Evolutionary conservation across 2,113 vertebrate genomes (phyloP).

Genomic region (Nematolebias whitei): DNA sequence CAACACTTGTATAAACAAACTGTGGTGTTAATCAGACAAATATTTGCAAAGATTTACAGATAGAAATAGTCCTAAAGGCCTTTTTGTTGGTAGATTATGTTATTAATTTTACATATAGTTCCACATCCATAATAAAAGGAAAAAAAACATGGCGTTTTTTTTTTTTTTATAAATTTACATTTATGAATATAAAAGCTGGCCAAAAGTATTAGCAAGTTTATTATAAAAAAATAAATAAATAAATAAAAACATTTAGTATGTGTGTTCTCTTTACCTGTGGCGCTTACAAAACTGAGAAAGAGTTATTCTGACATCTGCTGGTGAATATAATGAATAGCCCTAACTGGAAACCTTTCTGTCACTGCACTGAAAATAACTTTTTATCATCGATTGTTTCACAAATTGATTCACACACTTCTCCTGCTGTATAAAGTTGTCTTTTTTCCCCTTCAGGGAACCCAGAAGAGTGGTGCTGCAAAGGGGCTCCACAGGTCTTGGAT

Average conservation of each 20-base stretch:
- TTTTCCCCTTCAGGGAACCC: constrained; percentile 83
- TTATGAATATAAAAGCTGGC: no score
- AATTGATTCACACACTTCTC: not conserved
- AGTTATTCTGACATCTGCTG: constrained; percentile 68
- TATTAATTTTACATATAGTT: no score
- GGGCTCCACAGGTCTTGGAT: constrained; percentile 94
- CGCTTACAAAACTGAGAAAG: constrained; percentile 6
- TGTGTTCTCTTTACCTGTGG: not conserved
- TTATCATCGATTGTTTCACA: not conserved
- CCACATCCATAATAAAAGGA: no score
- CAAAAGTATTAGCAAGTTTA: no score
- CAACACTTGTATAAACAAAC: no score
- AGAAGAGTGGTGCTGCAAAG: constrained; percentile 92
- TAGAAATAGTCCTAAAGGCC: no score
- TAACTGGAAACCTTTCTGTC: not conserved
- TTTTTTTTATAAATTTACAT: no score
- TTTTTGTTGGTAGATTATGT: no score
- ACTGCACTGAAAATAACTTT: not conserved
- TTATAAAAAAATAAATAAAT: not conserved
- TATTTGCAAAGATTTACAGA: no score
- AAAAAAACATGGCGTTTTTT: no score
- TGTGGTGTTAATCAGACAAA: no score
- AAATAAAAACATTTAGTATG: not conserved
- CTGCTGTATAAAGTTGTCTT: not conserved
- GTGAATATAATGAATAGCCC: constrained; percentile 5